Conservation (phyloP, 2,797 vertebrate species). For the Parauchenoglanis punctatus region DNA sequence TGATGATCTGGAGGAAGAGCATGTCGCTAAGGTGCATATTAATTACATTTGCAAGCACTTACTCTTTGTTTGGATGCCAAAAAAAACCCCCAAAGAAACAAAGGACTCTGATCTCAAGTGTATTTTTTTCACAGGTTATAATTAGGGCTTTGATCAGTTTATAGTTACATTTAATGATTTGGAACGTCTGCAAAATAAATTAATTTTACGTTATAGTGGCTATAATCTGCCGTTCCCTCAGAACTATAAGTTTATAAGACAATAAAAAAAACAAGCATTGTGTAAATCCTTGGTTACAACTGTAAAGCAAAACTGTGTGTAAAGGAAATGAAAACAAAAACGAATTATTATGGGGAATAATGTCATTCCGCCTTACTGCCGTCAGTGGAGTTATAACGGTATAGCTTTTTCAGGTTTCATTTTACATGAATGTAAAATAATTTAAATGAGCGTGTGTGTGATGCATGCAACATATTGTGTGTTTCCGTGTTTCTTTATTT, state of each 20-base stretch:
- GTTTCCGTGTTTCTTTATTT: constrained; percentile 2
- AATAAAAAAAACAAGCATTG: no score
- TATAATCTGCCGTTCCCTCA: no score
- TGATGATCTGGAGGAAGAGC: constrained; percentile 90
- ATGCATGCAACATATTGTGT: not conserved
- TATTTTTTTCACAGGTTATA: not conserved
- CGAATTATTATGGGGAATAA: no score
- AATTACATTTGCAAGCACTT: not conserved
- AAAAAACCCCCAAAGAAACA: not conserved
- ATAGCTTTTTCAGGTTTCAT: not conserved
- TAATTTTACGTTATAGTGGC: no score
- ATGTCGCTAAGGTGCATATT: constrained; percentile 85
- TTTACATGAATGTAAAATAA: not conserved
- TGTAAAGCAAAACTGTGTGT: no score
- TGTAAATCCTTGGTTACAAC: no score
- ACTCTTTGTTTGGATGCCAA: not conserved
- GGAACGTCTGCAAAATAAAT: no score
- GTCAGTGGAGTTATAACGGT: not conserved
- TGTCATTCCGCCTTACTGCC: not conserved
- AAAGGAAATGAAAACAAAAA: no score
- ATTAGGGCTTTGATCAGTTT: not conserved
- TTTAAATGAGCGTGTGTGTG: not conserved
- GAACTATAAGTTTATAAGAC: no score
- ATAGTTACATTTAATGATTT: no score
- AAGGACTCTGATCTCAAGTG: not conserved